Base-by-base conservation (phyloP, 2,797 vertebrate species). In the Sebastes variabilis region DNA sequence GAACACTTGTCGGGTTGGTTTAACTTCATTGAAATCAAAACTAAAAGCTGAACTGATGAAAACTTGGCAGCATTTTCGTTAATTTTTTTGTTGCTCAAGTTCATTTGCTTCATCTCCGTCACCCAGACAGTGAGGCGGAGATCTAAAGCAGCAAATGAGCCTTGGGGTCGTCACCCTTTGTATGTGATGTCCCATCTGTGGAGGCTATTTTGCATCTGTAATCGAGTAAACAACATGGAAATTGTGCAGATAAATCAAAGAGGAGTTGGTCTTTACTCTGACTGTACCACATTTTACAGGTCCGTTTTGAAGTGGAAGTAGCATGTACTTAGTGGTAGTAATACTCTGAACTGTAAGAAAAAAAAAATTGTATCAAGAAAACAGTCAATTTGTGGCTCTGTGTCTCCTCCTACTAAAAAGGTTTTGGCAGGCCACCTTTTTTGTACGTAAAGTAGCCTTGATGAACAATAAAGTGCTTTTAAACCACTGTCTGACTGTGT, bases 391-490 rank as follows among this genome's bases (percentile, higher is more conserved):
- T 95, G 96, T 97, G 98, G 97, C 98, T 97, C 96, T 96, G 96
- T 96, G 97, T 98, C 96, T 97, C 96, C 95, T 93, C 96, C 95
- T 95, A 94, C 95, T 96, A 91, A 97, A 95, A 97, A 97, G 96
- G 96, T 97, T 96, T 98, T 98, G 98, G 97, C 97, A 97, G 98
- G 98, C 98, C 98, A 97, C 97, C 96, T 97, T 99, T 97, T 99
- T 99, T 99, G 97, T 99, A 99, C 96, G 97, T 97, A 96, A 97
- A 98, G 97, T 99, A 99, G 98, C 98, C 97, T 99, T 96, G 96
- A 98, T 98, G 97, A 99, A 98, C 98, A 99, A 99, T 99, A 99
- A 99, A 99, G 97, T 98, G 98, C 98, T 98, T 97, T 99, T 98
- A 99, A 98, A 98, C 96, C 96, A 96, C 94, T 49, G 70, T 71